Percentiles rank a stretch among this genome's conserved stretches.
phyloP scores from a whole-genome alignment of 2,113 vertebrate species.

The Urocolius indicus region DNA sequence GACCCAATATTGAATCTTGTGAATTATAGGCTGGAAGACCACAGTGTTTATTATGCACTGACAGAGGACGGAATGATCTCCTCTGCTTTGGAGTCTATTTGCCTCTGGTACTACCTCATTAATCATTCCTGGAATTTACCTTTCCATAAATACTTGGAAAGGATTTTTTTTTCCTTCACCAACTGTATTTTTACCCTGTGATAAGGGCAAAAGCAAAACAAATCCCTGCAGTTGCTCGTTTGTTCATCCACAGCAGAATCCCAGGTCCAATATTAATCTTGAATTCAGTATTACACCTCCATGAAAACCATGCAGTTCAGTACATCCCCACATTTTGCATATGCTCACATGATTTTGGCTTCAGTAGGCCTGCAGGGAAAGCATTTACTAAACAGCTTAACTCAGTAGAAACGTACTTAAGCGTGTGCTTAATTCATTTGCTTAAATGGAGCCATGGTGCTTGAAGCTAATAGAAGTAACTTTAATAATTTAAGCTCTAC shows the following conservation, averaged over 20 bases:
- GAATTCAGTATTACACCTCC: background rate
- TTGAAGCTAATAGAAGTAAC: slow-evolving; percentile 16
- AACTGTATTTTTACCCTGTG: background rate
- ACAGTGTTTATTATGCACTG: slow-evolving; percentile 5
- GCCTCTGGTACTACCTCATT: background rate
- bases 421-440: slow-evolving; percentile 30
- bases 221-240: background rate
- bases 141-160: slow-evolving; percentile 26
- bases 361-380: slow-evolving; percentile 2
- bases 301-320: background rate
- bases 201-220: background rate
- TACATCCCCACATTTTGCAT: background rate
- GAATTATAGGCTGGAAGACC: background rate
- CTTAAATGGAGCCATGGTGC: slow-evolving; percentile 13
- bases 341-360: background rate
- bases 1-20: slow-evolving; percentile 33
- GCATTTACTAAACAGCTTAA: slow-evolving; percentile 40
- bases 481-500: slow-evolving; percentile 51
- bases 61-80: slow-evolving; percentile 26
- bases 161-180: slow-evolving; percentile 1
- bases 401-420: slow-evolving; percentile 44
- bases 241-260: background rate
- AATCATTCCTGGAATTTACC: slow-evolving; percentile 32
- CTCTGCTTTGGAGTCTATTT: background rate
- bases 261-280: background rate